Conservation (phyloP, 2,113 vertebrate species). For the Xiphias gladius region DNA sequence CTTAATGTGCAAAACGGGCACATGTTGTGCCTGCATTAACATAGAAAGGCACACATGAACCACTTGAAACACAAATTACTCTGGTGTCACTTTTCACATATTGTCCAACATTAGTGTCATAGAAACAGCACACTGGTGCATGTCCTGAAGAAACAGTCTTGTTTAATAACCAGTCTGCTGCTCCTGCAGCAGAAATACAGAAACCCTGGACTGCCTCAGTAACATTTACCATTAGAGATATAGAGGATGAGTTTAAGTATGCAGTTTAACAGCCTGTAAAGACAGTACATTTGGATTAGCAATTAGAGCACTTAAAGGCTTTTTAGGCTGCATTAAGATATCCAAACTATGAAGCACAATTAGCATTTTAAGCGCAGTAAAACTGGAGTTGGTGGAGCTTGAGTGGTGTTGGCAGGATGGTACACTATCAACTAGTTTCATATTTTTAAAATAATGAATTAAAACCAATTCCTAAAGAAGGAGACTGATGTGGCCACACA, state of each 20-base stretch:
- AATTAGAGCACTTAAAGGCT: conserved; percentile 72
- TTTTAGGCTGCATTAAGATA: conserved; percentile 69
- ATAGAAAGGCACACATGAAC: conserved; percentile 17
- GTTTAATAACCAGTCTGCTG: conserved; percentile 25
- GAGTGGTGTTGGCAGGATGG: conserved; percentile 22
- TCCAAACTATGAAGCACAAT: conserved; percentile 59
- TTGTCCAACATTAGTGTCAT: conserved; percentile 39
- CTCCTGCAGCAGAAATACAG: conserved; percentile 18
- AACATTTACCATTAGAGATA: conserved; percentile 56
- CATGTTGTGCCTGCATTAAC: conserved; percentile 17
- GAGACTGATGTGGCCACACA: conserved; percentile 10
- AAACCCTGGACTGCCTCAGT: conserved; percentile 13
- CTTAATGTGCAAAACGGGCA: conserved; percentile 11
- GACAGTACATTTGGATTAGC: conserved; percentile 58
- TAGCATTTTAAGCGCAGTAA: conserved; percentile 57
- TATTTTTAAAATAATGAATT: conserved; percentile 29
- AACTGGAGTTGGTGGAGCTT: conserved; percentile 34
- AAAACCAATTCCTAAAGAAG: conserved; percentile 2
- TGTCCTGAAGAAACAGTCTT: conserved; percentile 20
- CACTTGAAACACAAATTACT: conserved; percentile 47
- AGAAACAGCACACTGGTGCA: conserved; percentile 28
- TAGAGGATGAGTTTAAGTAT: conserved; percentile 56
- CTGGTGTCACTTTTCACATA: conserved; percentile 29
- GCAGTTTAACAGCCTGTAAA: conserved; percentile 61
- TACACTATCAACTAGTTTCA: conserved; percentile 43